A percentile compares a stretch with the other conserved stretches of the same genome.
These are phyloP conservation scores for Sorex maritimensis DNA, from an alignment of 2,797 vertebrate genomes.

Conservation along the genomic window DNA sequence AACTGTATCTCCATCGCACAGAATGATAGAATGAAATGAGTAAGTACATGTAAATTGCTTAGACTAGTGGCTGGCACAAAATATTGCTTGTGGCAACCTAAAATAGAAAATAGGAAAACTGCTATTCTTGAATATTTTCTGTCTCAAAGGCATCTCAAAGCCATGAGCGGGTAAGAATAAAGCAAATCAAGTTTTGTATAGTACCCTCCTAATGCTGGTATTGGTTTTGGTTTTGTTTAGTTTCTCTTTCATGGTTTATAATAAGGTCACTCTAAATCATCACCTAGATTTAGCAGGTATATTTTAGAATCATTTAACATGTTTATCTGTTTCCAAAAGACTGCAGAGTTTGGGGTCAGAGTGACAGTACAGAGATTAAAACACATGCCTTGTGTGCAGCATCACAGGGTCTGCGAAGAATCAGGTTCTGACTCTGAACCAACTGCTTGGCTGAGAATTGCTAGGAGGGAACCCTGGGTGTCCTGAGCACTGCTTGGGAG, in stretches of 20 bases:
- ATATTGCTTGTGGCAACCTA: conserved; percentile 29
- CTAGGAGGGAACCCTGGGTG: too few species aligned
- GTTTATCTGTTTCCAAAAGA: conserved; percentile 81
- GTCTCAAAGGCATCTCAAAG: conserved; percentile 53
- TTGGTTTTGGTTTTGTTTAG: conserved; percentile 35
- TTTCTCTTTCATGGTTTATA: conserved; percentile 64
- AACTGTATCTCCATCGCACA: background rate
- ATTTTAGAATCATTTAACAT: conserved; percentile 66
- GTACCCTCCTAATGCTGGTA: conserved; percentile 63
- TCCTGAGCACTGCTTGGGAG: too few species aligned
- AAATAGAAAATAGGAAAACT: background rate
- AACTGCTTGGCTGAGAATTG: too few species aligned
- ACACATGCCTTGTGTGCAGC: too few species aligned
- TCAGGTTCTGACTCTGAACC: too few species aligned
- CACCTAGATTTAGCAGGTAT: conserved; percentile 79
- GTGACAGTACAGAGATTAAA: too few species aligned
- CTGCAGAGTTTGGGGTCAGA: conserved; percentile 76
- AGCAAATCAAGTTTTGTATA: conserved; percentile 69
- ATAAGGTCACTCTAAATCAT: conserved; percentile 66
- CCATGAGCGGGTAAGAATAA: background rate
- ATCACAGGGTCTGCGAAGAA: too few species aligned
- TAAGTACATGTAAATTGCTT: background rate
- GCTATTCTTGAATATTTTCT: conserved; percentile 66
- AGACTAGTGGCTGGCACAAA: conserved; percentile 14
- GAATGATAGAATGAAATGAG: background rate